These are phyloP conservation scores for Odontomyia ornata DNA, from an alignment of 2,888 invertebrate species.

Conservation along the genomic window DNA sequence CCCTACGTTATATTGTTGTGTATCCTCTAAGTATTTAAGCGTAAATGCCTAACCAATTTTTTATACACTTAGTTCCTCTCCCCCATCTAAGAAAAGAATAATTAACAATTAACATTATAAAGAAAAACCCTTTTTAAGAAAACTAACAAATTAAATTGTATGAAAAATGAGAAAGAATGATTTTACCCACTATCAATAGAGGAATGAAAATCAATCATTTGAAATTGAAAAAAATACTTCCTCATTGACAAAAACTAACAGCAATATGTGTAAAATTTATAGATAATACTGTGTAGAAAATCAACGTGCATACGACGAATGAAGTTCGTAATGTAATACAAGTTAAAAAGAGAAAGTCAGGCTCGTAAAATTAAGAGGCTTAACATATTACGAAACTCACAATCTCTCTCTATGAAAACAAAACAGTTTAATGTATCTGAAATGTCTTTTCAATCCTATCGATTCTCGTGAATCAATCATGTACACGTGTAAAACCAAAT, in stretches of 20 bases:
- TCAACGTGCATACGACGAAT: neutral
- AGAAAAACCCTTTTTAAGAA: constrained; percentile 5
- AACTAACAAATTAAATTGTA: neutral
- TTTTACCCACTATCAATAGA: constrained; percentile 2
- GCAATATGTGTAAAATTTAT: constrained; percentile 24
- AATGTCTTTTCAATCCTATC: neutral
- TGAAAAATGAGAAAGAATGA: neutral
- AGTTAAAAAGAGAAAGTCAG: neutral
- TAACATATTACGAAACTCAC: neutral
- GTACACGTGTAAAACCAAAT: neutral
- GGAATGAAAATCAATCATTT: neutral
- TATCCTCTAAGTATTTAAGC: constrained; percentile 37
- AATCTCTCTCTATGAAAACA: neutral
- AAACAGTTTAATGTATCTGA: constrained; percentile 28
- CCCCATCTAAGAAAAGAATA: constrained; percentile 3
- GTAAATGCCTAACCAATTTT: constrained; percentile 43
- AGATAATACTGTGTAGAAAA: neutral
- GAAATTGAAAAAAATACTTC: neutral
- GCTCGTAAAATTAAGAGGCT: constrained; percentile 29
- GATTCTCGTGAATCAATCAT: neutral
- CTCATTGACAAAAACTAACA: neutral
- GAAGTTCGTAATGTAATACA: neutral
- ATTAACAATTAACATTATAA: neutral
- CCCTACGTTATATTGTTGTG: constrained; percentile 34
- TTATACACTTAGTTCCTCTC: constrained; percentile 41